Evolutionary conservation across 2,113 vertebrate genomes (phyloP).

Genomic region (Labeo catla): DNA sequence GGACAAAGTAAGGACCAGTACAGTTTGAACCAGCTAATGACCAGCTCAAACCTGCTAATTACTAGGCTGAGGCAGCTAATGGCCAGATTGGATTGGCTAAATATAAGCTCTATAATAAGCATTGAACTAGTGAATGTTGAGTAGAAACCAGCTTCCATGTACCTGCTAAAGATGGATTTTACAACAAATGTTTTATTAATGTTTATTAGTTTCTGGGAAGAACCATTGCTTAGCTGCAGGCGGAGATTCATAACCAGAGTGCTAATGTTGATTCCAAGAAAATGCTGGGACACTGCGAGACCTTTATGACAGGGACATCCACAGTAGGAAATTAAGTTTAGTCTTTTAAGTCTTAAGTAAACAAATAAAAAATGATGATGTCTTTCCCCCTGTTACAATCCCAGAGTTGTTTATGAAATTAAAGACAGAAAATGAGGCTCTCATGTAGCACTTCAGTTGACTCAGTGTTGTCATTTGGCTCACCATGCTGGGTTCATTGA

Average conservation of each 20-base stretch:
- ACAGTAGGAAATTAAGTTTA: not conserved
- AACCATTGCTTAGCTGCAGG: not conserved
- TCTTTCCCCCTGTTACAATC: not conserved
- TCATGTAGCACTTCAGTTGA: not conserved
- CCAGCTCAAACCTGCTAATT: not conserved
- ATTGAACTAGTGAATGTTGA: not conserved
- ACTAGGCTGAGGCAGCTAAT: not conserved
- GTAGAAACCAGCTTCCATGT: not conserved
- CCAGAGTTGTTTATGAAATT: not conserved
- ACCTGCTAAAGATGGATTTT: not conserved
- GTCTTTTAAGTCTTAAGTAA: not conserved
- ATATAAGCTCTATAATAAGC: not conserved
- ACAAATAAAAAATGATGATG: not conserved
- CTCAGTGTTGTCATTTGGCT: slow-evolving; percentile 6
- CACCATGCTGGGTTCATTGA: not conserved
- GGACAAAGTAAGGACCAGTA: not conserved
- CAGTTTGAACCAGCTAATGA: not conserved
- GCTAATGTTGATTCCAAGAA: not conserved
- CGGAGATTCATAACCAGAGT: not conserved
- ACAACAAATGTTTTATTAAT: not conserved
- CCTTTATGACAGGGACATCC: not conserved
- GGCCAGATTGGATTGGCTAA: not conserved
- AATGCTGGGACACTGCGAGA: not conserved
- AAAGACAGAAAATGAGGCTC: not conserved
- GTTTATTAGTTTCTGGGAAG: not conserved